phyloP scores from a whole-genome alignment of 2,888 invertebrate species.

The Polyploca ridens region DNA sequence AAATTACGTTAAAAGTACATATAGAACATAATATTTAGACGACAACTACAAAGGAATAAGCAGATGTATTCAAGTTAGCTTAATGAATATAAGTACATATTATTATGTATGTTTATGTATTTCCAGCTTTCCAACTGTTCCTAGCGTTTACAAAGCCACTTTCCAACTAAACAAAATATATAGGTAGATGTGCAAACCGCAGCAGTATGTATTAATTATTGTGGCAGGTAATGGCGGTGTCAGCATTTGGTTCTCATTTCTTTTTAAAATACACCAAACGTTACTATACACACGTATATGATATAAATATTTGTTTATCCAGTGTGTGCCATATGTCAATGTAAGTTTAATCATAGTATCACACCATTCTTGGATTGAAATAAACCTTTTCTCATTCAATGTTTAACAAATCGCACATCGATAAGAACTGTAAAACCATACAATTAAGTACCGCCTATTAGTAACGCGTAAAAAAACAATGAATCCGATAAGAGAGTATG shows the following conservation, averaged over 20 bases:
- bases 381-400: conserved; percentile 25
- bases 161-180: neutral
- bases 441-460: conserved; percentile 33
- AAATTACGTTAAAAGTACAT: no score
- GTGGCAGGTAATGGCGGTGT: no score
- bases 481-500: conserved; percentile 43
- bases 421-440: conserved; percentile 16
- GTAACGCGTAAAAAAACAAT: conserved; percentile 39
- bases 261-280: no score
- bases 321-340: no score
- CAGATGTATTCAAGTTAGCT: no score
- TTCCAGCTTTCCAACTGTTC: neutral
- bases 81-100: neutral
- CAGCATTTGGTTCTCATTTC: no score
- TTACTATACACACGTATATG: no score
- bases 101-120: neutral
- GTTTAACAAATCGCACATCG: conserved; percentile 18
- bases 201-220: neutral
- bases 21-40: no score
- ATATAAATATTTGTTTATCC: no score
- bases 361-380: neutral
- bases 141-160: neutral
- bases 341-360: no score
- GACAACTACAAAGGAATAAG: no score
- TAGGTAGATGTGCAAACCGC: neutral